phyloP scores from a whole-genome alignment of 2,888 invertebrate species.

The Taphrorychus bicolor region DNA sequence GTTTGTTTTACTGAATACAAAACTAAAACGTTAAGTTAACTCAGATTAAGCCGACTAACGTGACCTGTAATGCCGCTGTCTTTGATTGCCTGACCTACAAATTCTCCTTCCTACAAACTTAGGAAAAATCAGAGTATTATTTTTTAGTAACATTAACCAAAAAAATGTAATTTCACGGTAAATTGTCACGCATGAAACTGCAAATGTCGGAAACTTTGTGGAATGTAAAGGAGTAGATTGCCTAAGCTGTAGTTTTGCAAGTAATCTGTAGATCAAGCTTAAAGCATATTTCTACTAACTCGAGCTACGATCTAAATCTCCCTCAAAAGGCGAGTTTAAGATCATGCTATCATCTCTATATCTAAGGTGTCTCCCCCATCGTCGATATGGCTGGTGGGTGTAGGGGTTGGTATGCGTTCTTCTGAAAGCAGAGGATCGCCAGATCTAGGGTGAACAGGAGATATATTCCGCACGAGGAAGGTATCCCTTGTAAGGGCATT shows the following conservation, averaged over 20 bases:
- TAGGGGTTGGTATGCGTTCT: conserved; percentile 59
- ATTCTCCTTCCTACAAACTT: not conserved
- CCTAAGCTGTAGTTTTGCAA: not conserved
- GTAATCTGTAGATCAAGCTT: conserved; percentile 28
- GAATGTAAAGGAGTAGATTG: conserved; percentile 19
- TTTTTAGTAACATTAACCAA: no score
- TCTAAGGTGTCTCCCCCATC: conserved; percentile 65
- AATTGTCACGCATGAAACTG: not conserved
- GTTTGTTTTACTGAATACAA: conserved; percentile 32
- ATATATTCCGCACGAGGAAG: conserved; percentile 66
- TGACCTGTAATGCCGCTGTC: conserved; percentile 14
- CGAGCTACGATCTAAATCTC: conserved; percentile 38
- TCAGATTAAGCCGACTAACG: conserved; percentile 37
- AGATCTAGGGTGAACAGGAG: conserved; percentile 65
- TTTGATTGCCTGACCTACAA: conserved; percentile 24
- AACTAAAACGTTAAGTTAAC: conserved; percentile 41
- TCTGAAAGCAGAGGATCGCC: conserved; percentile 68
- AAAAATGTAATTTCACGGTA: not conserved
- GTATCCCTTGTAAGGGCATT: conserved; percentile 68
- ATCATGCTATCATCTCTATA: conserved; percentile 65
- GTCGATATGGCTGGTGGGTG: conserved; percentile 59
- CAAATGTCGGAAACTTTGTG: conserved; percentile 1
- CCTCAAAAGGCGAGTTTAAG: conserved; percentile 33
- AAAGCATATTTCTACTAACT: conserved; percentile 17
- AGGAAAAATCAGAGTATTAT: no score